phyloP scores from a whole-genome alignment of 2,888 invertebrate species.

The Drosophila paranaensis region DNA sequence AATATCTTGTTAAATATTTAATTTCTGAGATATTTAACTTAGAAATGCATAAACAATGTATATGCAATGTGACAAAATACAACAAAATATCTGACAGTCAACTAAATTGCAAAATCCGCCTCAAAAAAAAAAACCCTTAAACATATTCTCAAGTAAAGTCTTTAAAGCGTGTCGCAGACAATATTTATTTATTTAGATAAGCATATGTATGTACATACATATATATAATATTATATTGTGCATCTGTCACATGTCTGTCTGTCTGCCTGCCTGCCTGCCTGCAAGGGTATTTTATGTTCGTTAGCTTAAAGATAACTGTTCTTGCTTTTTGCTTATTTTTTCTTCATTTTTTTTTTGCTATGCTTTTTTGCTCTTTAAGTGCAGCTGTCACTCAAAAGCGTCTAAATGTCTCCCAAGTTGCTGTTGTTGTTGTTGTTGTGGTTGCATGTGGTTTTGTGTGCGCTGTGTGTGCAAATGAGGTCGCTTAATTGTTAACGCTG shows the following conservation, averaged over 20 bases:
- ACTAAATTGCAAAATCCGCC: no score
- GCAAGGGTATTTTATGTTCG: conserved; percentile 17
- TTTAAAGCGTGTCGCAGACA: not conserved
- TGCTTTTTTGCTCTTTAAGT: conserved; percentile 69
- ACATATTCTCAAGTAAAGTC: not conserved
- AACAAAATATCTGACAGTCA: no score
- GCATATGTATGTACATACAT: no score
- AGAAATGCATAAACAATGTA: no score
- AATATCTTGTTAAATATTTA: no score
- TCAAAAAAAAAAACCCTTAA: no score
- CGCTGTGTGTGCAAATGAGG: conserved; percentile 65
- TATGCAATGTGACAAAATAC: no score
- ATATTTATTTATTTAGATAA: not conserved
- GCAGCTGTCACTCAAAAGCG: conserved; percentile 77
- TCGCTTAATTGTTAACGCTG: conserved; percentile 73
- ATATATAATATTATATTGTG: not conserved
- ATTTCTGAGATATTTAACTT: no score
- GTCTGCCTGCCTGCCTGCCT: not conserved
- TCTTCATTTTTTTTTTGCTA: conserved; percentile 23
- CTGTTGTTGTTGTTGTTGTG: conserved; percentile 42
- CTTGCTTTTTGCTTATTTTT: not conserved
- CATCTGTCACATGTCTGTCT: conserved; percentile 9
- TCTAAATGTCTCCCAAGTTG: conserved; percentile 72
- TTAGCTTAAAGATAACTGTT: conserved; percentile 11
- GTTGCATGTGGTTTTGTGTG: conserved; percentile 40